Conservation (phyloP, 2,888 invertebrate genomes). For the Xestia rhomboidea region DNA sequence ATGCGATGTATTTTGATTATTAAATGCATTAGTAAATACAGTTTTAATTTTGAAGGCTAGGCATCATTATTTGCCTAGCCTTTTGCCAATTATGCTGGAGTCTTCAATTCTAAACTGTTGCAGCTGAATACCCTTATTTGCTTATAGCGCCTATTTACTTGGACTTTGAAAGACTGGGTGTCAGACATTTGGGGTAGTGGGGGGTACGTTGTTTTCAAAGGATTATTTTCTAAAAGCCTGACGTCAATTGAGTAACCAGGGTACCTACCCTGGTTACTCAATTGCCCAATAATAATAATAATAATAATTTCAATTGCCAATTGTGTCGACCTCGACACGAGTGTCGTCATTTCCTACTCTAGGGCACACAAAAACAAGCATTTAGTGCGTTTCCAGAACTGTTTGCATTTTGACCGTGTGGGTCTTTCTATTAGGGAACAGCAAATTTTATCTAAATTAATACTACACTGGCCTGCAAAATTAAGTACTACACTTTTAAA, state of each 20-base stretch:
- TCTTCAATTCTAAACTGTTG: neutral
- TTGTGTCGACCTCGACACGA: too few species aligned
- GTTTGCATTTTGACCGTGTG: neutral
- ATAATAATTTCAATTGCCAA: too few species aligned
- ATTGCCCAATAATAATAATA: too few species aligned
- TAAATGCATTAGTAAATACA: neutral
- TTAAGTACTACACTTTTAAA: too few species aligned
- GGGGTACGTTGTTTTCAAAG: too few species aligned
- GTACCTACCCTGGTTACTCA: too few species aligned
- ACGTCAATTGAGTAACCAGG: neutral
- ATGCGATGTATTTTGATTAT: slow-evolving; percentile 18
- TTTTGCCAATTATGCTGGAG: neutral
- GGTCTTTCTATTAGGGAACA: neutral
- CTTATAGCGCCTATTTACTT: neutral
- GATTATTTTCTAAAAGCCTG: too few species aligned
- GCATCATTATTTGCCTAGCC: neutral
- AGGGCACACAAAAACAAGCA: too few species aligned
- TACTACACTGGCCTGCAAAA: too few species aligned
- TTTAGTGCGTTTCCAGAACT: neutral
- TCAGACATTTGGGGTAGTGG: neutral
- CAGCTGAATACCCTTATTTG: neutral
- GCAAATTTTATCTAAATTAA: too few species aligned
- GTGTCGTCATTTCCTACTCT: neutral
- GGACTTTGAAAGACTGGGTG: neutral
- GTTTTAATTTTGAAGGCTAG: slow-evolving; percentile 8